These are phyloP conservation scores for Lacerta agilis DNA, from an alignment of 2,797 vertebrate genomes.

Conservation along the genomic window DNA sequence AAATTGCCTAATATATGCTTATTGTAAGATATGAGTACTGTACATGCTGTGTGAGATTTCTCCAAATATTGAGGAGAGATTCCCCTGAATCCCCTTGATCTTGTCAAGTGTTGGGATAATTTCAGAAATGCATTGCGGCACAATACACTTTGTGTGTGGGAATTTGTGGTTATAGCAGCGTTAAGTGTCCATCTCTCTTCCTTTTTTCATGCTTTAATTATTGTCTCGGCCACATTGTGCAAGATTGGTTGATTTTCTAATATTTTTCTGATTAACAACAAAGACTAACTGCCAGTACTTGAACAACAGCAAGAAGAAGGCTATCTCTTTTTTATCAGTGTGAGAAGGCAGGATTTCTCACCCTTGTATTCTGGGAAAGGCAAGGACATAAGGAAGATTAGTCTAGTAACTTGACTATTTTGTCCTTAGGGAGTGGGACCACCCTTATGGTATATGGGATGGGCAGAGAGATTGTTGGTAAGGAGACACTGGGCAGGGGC, in stretches of 20 bases:
- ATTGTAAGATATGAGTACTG: not conserved
- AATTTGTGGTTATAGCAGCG: not conserved
- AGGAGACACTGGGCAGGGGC: not conserved
- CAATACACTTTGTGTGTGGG: not conserved
- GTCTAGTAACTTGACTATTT: not conserved
- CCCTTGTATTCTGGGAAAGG: conserved; percentile 23
- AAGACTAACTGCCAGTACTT: not conserved
- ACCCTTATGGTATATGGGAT: not conserved
- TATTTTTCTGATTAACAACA: not conserved
- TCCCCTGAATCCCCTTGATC: not conserved
- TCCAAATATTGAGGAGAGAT: not conserved
- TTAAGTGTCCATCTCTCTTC: not conserved
- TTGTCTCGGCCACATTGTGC: not conserved
- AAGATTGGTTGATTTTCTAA: not conserved
- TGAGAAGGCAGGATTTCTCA: not conserved
- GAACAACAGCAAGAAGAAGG: not conserved
- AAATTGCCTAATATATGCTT: not conserved
- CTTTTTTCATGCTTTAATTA: not conserved
- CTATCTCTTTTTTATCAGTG: not conserved
- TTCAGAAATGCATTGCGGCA: not conserved
- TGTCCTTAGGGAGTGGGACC: not conserved
- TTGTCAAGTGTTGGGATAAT: not conserved
- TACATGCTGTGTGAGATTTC: not conserved
- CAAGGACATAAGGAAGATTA: not conserved
- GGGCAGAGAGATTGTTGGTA: not conserved